Evolutionary conservation across 1,140 invertebrate genomes (phyloP).

Genomic region (Halyomorpha halys): DNA sequence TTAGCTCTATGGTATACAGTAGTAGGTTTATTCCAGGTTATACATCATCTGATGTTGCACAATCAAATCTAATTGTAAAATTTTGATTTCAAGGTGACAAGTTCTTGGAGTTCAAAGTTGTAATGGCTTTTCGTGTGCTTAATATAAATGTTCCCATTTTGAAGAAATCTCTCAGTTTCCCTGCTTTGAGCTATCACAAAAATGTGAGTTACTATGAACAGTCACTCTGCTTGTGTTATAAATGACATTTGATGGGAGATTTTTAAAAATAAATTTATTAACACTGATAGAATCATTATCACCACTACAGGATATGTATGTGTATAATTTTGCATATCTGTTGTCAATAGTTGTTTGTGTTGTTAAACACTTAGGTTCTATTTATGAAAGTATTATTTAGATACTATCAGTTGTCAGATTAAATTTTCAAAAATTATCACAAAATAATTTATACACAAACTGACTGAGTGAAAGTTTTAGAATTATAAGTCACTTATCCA

Average conservation of each 20-base stretch:
- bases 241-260: not conserved
- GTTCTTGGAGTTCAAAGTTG: too few relatives aligned
- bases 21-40: too few relatives aligned
- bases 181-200: constrained; percentile 38
- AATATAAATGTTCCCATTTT: not conserved
- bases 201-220: constrained; percentile 37
- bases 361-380: not conserved
- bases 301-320: not conserved
- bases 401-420: too few relatives aligned
- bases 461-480: too few relatives aligned
- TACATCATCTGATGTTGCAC: too few relatives aligned
- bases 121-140: constrained; percentile 4
- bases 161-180: constrained; percentile 34
- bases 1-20: too few relatives aligned
- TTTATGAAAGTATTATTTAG: too few relatives aligned
- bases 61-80: too few relatives aligned
- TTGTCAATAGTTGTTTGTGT: not conserved
- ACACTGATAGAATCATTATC: not conserved
- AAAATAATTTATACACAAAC: too few relatives aligned
- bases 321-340: not conserved
- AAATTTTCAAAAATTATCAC: too few relatives aligned
- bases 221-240: not conserved
- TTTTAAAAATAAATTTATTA: not conserved
- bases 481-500: too few relatives aligned
- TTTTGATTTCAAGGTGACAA: too few relatives aligned